Evolutionary conservation across 2,888 invertebrate genomes (phyloP).

Genomic region (Scaptomyza flava): DNA sequence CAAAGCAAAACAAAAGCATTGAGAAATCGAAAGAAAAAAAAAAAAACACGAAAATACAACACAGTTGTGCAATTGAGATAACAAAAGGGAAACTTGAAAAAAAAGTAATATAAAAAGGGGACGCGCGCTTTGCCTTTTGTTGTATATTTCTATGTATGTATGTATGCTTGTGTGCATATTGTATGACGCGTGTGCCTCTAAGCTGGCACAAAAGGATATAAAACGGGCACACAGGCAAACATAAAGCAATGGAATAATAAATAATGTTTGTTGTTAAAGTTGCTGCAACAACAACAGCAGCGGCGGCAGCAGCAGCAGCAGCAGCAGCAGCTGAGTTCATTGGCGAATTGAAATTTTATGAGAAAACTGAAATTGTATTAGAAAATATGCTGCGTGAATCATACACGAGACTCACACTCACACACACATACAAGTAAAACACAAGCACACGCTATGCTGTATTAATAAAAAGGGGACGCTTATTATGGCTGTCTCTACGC

Average conservation of each 20-base stretch:
- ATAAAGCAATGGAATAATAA: constrained; percentile 52
- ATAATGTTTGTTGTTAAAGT: constrained; percentile 63
- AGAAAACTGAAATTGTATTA: constrained; percentile 75
- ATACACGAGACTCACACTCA: constrained; percentile 54
- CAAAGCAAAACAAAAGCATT: constrained; percentile 55
- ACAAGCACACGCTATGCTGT: constrained; percentile 13
- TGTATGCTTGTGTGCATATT: too few species aligned
- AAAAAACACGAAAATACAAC: constrained; percentile 47
- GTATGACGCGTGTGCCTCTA: constrained; percentile 61
- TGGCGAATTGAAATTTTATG: constrained; percentile 78
- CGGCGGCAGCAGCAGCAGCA: constrained; percentile 55
- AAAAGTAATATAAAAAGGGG: constrained; percentile 56
- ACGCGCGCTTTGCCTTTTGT: constrained; percentile 78
- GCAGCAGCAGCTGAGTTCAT: constrained; percentile 66
- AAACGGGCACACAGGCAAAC: constrained; percentile 39
- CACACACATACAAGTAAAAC: constrained; percentile 8
- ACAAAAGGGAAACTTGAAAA: constrained; percentile 69
- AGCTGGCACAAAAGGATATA: constrained; percentile 66
- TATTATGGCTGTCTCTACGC: constrained; percentile 74
- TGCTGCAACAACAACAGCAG: constrained; percentile 31
- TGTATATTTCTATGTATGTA: constrained; percentile 1
- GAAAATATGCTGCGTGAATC: constrained; percentile 73
- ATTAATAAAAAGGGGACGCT: constrained; percentile 64
- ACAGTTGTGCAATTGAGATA: constrained; percentile 79
- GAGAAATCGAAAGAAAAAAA: constrained; percentile 18